Percentiles rank a stretch among this genome's conserved stretches.
phyloP scores from a whole-genome alignment of 1,140 invertebrate species.

The Papilio glaucus region DNA sequence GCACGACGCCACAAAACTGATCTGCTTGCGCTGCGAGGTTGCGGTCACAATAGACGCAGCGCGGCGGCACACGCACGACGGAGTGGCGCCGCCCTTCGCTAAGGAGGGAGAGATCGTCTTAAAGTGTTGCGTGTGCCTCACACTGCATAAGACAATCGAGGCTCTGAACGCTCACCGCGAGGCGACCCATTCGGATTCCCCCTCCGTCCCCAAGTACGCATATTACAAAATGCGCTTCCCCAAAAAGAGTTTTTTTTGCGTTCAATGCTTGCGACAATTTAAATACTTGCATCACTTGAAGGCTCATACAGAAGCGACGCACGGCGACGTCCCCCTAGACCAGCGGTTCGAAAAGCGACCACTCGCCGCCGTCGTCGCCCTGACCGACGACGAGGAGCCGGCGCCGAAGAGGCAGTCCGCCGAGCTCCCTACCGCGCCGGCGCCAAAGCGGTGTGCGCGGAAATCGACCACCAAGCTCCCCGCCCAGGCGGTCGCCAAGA shows the following conservation, averaged over 20 bases:
- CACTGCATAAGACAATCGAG: slow-evolving; percentile 44
- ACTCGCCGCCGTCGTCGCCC: not conserved
- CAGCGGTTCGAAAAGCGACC: slow-evolving; percentile 8
- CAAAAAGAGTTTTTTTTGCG: slow-evolving; percentile 45
- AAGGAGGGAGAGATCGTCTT: slow-evolving; percentile 57
- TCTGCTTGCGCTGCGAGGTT: slow-evolving; percentile 60
- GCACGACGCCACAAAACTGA: slow-evolving; percentile 37
- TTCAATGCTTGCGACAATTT: slow-evolving; percentile 49
- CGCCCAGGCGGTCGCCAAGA: slow-evolving; percentile 53
- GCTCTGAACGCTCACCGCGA: slow-evolving; percentile 51
- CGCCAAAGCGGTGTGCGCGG: slow-evolving; percentile 52
- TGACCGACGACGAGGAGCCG: slow-evolving; percentile 26
- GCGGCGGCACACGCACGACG: slow-evolving; percentile 46
- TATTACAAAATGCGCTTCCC: slow-evolving; percentile 50
- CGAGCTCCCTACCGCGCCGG: slow-evolving; percentile 19
- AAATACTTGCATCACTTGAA: slow-evolving; percentile 50
- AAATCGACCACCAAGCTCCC: slow-evolving; percentile 70
- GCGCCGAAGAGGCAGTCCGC: slow-evolving; percentile 43
- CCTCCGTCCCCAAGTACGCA: slow-evolving; percentile 47
- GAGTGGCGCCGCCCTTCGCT: slow-evolving; percentile 46
- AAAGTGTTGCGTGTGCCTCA: slow-evolving; percentile 56
- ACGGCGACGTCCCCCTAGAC: slow-evolving; percentile 38
- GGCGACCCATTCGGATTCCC: slow-evolving; percentile 45
- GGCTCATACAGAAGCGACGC: slow-evolving; percentile 45
- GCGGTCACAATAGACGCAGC: slow-evolving; percentile 39